Base-by-base conservation (phyloP, 1,140 invertebrate species). In the Sogatella furcifera region DNA sequence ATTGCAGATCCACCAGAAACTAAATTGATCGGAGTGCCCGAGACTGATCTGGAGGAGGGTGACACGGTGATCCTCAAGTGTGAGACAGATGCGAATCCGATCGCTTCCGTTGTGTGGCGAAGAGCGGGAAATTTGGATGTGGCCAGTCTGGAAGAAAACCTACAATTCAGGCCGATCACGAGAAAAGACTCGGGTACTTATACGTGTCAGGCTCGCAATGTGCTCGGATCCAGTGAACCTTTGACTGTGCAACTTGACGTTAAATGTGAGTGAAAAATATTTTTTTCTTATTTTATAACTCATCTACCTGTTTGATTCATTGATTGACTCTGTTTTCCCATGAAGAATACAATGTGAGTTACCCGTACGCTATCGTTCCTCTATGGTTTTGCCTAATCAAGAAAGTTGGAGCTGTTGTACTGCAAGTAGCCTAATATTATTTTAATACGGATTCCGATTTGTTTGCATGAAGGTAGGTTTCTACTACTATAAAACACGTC, bases 51-150 rank as follows among this genome's bases (percentile, higher is more conserved):
- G 58, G 90, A 93, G 75, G 90, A 93, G 73, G 84, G 86, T 52
- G 88, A 90, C 72, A 80, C 83, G 9, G 76, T 92, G 43, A 81
- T 83, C 28, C 78, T 94, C 43, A 80, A 84, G 65, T 94, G 91
- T 67, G 72, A 83, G 28, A 89, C 89, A 19, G 88, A 89, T 69
- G 88, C 89, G 21, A 94, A 94, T 79, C 91, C 91, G 5, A 81
- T 84, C 19, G 89, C 91, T 9, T 83, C 85, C 60, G 86, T 38
- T 5, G 34, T 38, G 34, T 38, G 34, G 34, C 34, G 34, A 38
- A 87, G 87, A 38, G 84, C 84, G 68, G 60, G 61, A 22, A 83
- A 80, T 65, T 77, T 74, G 67, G 75, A 70, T 69, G 81, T 75
- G 67, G 75, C 69, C 21, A 86, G 88, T 71, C 77, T 93, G 57